These are phyloP conservation scores for Anthoscopus minutus DNA, from an alignment of 2,113 vertebrate genomes.

Conservation along the genomic window DNA sequence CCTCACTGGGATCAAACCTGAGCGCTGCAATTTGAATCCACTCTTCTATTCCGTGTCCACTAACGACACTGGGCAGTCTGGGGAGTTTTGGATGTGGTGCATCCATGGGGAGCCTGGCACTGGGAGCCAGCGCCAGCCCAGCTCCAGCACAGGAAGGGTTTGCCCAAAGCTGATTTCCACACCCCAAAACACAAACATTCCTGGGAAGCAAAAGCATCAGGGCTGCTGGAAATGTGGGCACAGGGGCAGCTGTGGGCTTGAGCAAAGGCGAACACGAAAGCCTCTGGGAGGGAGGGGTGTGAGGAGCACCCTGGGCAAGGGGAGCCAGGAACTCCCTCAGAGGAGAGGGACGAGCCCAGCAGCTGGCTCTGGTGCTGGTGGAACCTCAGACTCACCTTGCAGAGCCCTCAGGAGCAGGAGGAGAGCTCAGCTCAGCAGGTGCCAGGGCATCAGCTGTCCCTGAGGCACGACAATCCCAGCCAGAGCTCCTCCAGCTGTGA, in stretches of 20 bases:
- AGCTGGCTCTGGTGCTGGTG: neutral
- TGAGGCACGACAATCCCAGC: neutral
- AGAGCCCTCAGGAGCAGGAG: neutral
- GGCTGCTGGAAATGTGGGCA: neutral
- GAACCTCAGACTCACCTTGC: neutral
- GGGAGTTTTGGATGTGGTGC: neutral
- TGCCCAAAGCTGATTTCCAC: neutral
- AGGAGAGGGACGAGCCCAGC: neutral
- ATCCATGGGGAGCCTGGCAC: neutral
- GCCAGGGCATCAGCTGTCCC: rapidly evolving
- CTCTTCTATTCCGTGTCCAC: too few relatives aligned
- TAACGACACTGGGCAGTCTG: rapidly evolving
- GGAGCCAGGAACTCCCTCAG: rapidly evolving
- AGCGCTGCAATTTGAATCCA: too few relatives aligned
- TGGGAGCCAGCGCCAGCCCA: neutral
- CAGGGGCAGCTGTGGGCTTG: neutral
- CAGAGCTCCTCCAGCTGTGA: neutral
- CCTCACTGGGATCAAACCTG: too few relatives aligned
- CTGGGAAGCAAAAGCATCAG: neutral
- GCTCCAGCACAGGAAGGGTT: neutral
- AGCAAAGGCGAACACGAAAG: neutral
- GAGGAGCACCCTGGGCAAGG: neutral
- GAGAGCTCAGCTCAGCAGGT: neutral
- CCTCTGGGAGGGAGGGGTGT: neutral
- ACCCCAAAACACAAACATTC: neutral